Percentiles rank a stretch among this genome's conserved stretches.
Conservation (phyloP, 2,797 vertebrate species). For the Erpetoichthys calabaricus region DNA sequence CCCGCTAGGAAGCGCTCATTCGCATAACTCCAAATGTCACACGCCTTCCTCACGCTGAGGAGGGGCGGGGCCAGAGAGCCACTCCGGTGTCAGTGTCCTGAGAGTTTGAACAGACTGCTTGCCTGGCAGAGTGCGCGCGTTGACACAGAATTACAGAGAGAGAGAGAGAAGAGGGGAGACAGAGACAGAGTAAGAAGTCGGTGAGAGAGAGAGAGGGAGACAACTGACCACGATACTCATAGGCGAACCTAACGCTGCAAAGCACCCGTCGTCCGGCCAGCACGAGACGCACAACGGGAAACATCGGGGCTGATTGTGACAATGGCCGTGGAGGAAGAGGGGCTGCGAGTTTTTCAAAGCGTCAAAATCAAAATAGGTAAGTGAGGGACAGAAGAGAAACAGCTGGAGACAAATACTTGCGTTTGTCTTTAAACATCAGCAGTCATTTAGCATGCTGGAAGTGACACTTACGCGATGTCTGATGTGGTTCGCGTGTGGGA, state of each 20-base stretch:
- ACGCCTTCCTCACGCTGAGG: no score
- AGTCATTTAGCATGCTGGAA: no score
- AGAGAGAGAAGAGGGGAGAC: no score
- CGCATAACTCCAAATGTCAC: no score
- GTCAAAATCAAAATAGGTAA: slow-evolving; percentile 96
- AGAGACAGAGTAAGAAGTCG: no score
- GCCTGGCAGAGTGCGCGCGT: slow-evolving; percentile 20
- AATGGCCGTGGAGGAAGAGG: slow-evolving; percentile 96
- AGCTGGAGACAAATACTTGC: no score
- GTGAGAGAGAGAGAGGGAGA: slow-evolving; percentile 31
- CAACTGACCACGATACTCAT: slow-evolving; percentile 29
- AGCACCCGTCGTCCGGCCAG: slow-evolving; percentile 26
- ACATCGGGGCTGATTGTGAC: slow-evolving; percentile 32
- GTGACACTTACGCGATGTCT: no score
- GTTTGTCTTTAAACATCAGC: no score
- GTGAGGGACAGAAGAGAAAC: slow-evolving; percentile 7
- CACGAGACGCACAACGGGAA: slow-evolving; percentile 14
- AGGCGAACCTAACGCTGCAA: slow-evolving; percentile 29
- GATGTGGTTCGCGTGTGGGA: no score
- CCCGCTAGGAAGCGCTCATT: no score
- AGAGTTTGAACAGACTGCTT: slow-evolving; percentile 19
- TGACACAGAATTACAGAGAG: no score
- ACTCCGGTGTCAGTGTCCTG: slow-evolving; percentile 14
- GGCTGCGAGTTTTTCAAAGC: slow-evolving; percentile 90
- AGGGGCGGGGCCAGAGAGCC: no score